Evolutionary conservation across 1,140 invertebrate genomes (phyloP), one percentile per base, ranked within the genome.

Genomic region (Goniozus legneri): DNA sequence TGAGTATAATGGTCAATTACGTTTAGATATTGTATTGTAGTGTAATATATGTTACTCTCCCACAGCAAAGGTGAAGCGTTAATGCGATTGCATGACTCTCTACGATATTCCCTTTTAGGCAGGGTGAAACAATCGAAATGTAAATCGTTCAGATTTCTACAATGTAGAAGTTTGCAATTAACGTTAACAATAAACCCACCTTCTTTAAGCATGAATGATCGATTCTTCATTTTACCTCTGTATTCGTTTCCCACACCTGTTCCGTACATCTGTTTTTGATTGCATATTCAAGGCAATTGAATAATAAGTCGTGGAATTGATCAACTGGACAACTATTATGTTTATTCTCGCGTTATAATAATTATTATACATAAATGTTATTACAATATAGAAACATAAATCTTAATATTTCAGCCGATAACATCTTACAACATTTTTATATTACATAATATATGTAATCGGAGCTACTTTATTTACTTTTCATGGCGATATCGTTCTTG

Each of bases 351-450:
- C 62, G 59, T 65, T 48, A 58, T 64, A 56, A 60, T 67, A 65
- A 62, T 52, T 52, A 47, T 60, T 61, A 60, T 65, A 65, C 65
- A 67, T 65, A 65, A 67, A 63, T 64, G 55, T 64, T 65, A 67
- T 65, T 67, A 67, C 65, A 67, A 67, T 65, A 62, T 67, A 67
- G 56, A 67, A 65, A 67, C 63, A 66, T 68, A 66, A 66, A 63
- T 44, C 47, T 61, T 62, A 61, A 58, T 61, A 58, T 58, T 30
- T 66, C 62, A 63, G 57, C 40, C 55, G 55, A 62, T 55, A 66
- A 66, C 56, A 58, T 63, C 41, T 60, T 44, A 49, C 44, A 63
- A 60, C 57, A 48, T 40, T 32, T 62, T 43, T 61, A 57, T 49
- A 40, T 47, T 60, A 56, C 49, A 56, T 39, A 42, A 7, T 3